Evolutionary conservation across 2,888 invertebrate genomes (phyloP).

Genomic region (Cephus spinipes): DNA sequence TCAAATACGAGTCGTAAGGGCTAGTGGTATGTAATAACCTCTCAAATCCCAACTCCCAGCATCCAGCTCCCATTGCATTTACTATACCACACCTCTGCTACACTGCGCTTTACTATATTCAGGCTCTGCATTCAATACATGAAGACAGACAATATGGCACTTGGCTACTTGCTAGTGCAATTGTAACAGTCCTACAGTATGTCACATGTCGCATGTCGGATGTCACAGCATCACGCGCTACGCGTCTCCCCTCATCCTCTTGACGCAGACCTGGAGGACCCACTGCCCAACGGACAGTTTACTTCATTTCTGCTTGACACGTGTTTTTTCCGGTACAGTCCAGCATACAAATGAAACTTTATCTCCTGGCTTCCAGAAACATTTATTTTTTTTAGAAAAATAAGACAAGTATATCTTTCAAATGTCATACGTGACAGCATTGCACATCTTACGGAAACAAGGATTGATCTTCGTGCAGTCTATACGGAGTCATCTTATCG

Average conservation of each 20-base stretch:
- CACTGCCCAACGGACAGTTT: not conserved
- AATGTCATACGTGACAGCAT: too few relatives aligned
- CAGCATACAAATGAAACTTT: not conserved
- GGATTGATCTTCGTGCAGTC: not conserved
- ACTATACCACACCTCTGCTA: not conserved
- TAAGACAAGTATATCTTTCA: not conserved
- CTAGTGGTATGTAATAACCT: slow-evolving; percentile 44
- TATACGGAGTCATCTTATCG: too few relatives aligned
- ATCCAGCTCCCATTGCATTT: not conserved
- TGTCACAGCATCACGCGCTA: not conserved
- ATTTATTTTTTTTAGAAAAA: not conserved
- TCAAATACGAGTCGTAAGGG: slow-evolving; percentile 23
- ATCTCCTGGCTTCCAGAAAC: not conserved
- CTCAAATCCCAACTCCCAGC: slow-evolving; percentile 34
- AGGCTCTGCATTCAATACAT: not conserved
- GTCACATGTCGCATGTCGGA: not conserved
- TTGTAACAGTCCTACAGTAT: not conserved
- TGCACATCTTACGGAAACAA: not conserved
- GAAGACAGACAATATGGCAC: not conserved
- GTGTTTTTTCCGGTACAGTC: not conserved
- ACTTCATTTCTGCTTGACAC: not conserved
- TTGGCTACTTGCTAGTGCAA: not conserved
- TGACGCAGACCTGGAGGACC: not conserved
- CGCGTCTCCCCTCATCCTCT: not conserved
- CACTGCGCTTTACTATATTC: not conserved